Percentiles rank a stretch among this genome's conserved stretches.
Evolutionary conservation across 1,140 invertebrate species (phyloP).

Genomic region (Zelostemma sp.): DNA sequence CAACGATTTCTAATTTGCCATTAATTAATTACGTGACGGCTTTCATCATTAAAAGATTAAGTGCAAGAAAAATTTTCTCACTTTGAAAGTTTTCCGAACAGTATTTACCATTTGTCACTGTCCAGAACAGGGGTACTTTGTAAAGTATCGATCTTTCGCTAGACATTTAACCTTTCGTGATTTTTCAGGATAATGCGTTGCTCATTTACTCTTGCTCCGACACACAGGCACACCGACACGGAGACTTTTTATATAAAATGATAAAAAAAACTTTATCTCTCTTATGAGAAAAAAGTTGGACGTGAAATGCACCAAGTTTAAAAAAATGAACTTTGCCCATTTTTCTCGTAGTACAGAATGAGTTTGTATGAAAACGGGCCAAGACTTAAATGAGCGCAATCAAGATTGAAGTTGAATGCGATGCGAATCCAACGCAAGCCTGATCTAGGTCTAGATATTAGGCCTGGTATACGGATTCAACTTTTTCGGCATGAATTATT

Average conservation of each 20-base stretch:
- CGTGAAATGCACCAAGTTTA: conserved; percentile 20
- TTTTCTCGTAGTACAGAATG: neutral
- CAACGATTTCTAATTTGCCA: conserved; percentile 53
- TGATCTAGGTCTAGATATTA: no score
- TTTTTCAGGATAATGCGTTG: conserved; percentile 26
- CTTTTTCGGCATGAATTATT: no score
- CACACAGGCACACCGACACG: neutral
- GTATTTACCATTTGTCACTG: conserved; percentile 63
- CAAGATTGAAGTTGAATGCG: no score
- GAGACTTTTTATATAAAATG: no score
- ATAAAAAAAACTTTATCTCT: neutral
- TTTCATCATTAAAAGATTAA: conserved; percentile 48
- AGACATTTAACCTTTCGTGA: conserved; percentile 18
- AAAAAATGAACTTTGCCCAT: conserved; percentile 46
- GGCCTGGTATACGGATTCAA: no score
- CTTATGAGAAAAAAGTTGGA: conserved; percentile 15
- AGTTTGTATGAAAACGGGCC: no score
- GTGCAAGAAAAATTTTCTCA: conserved; percentile 42
- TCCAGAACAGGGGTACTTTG: conserved; percentile 61
- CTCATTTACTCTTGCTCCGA: neutral
- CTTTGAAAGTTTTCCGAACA: conserved; percentile 55
- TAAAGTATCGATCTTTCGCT: conserved; percentile 60
- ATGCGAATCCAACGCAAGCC: no score
- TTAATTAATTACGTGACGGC: conserved; percentile 58
- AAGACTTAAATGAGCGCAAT: no score